These are phyloP conservation scores for Scaptomyza graminum DNA, from an alignment of 1,140 invertebrate species.

Conservation along the genomic window DNA sequence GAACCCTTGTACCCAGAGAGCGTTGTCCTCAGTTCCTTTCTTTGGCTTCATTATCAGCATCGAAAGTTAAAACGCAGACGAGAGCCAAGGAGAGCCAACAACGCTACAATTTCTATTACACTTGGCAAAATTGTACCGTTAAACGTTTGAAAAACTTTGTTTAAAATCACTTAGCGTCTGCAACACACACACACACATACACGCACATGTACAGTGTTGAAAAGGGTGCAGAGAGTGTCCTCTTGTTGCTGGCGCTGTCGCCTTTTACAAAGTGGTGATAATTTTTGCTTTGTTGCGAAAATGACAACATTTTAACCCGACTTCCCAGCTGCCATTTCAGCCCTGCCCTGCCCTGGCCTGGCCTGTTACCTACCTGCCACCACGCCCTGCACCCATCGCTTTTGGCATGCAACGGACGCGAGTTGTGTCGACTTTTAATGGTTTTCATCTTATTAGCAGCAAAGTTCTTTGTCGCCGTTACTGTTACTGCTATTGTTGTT, in stretches of 20 bases:
- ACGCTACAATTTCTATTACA: constrained; percentile 59
- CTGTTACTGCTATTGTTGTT: not conserved
- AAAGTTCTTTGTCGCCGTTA: constrained; percentile 77
- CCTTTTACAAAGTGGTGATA: constrained; percentile 82
- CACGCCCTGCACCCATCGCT: not conserved
- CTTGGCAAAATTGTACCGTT: constrained; percentile 62
- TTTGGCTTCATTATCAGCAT: constrained; percentile 73
- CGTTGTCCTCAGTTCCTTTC: constrained; percentile 12
- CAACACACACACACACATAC: constrained; percentile 25
- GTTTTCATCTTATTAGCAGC: constrained; percentile 82
- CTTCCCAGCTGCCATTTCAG: constrained; percentile 12
- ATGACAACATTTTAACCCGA: constrained; percentile 78
- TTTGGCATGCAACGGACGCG: constrained; percentile 67
- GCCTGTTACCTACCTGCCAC: not conserved
- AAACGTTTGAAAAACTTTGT: constrained; percentile 80
- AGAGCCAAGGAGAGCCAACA: constrained; percentile 21
- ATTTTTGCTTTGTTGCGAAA: constrained; percentile 81
- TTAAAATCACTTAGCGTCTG: constrained; percentile 76
- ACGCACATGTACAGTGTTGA: constrained; percentile 23
- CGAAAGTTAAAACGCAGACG: constrained; percentile 75
- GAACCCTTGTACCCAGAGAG: constrained; percentile 50
- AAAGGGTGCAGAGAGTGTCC: constrained; percentile 50
- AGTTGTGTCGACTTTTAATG: constrained; percentile 78
- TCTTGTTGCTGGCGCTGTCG: constrained; percentile 47
- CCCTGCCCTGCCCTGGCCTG: constrained; percentile 10